Conservation (phyloP, 1,140 invertebrate species). For the Hesperophylax magnus region DNA sequence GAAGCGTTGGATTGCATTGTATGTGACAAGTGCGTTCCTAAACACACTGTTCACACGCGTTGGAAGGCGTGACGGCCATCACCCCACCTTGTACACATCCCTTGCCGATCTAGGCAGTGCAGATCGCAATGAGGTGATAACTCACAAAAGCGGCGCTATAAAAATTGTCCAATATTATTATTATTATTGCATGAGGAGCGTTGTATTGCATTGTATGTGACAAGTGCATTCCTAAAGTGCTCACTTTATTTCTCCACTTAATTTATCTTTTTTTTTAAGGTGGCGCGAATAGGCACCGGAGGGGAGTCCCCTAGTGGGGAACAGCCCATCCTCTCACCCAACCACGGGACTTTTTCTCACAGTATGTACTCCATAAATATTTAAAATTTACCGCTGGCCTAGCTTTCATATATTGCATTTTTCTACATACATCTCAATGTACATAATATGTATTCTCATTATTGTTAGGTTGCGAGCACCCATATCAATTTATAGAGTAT, state of each 20-base stretch:
- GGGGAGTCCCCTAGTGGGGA: conserved; percentile 21
- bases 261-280: not conserved
- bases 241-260: not conserved
- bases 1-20: too few relatives aligned
- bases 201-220: too few relatives aligned
- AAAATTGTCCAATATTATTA: too few relatives aligned
- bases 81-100: not conserved
- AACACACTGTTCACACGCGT: not conserved
- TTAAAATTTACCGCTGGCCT: not conserved
- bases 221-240: too few relatives aligned
- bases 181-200: too few relatives aligned
- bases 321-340: conserved; percentile 27
- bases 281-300: not conserved
- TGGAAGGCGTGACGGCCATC: not conserved
- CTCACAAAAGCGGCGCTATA: too few relatives aligned
- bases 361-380: conserved; percentile 12
- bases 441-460: too few relatives aligned
- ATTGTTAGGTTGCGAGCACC: not conserved
- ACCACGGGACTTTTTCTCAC: conserved; percentile 30
- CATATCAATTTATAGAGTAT: not conserved
- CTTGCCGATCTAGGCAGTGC: not conserved
- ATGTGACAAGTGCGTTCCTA: too few relatives aligned
- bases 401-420: not conserved
- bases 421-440: not conserved
- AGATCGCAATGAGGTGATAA: too few relatives aligned